These are phyloP conservation scores for Pteromalus puparum DNA, from an alignment of 1,140 invertebrate species.

Conservation along the genomic window DNA sequence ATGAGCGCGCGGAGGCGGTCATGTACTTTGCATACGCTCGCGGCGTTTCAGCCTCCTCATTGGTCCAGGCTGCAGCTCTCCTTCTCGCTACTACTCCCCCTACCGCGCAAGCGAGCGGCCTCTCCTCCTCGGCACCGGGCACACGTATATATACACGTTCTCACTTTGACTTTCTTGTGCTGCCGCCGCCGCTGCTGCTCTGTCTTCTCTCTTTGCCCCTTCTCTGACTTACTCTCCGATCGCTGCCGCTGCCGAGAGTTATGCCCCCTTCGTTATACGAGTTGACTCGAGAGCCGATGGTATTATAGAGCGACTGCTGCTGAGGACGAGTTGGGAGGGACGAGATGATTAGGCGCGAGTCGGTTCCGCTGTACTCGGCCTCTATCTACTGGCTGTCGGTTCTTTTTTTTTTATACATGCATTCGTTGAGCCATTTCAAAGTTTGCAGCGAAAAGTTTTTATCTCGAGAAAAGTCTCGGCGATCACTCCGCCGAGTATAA, in stretches of 20 bases:
- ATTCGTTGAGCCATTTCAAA: too few species aligned
- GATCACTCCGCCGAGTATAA: too few species aligned
- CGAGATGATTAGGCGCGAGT: too few species aligned
- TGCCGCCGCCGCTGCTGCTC: conserved; percentile 49
- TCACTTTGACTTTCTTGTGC: not conserved
- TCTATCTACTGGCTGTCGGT: too few species aligned
- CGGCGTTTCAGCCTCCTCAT: conserved; percentile 67
- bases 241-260: too few species aligned
- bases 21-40: conserved; percentile 73
- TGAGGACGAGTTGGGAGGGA: too few species aligned
- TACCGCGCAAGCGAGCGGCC: not conserved
- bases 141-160: conserved; percentile 6
- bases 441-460: too few species aligned
- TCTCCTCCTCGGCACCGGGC: not conserved
- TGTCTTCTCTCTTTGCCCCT: conserved; percentile 50
- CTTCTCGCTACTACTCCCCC: conserved; percentile 20
- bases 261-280: too few species aligned
- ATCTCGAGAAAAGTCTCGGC: too few species aligned
- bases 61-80: conserved; percentile 68
- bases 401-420: too few species aligned
- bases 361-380: too few species aligned
- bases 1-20: conserved; percentile 72
- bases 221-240: conserved; percentile 47
- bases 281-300: not conserved
- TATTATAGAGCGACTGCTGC: too few species aligned